Evolutionary conservation across 2,797 vertebrate genomes (phyloP).

Genomic region (Echeneis naucrates): DNA sequence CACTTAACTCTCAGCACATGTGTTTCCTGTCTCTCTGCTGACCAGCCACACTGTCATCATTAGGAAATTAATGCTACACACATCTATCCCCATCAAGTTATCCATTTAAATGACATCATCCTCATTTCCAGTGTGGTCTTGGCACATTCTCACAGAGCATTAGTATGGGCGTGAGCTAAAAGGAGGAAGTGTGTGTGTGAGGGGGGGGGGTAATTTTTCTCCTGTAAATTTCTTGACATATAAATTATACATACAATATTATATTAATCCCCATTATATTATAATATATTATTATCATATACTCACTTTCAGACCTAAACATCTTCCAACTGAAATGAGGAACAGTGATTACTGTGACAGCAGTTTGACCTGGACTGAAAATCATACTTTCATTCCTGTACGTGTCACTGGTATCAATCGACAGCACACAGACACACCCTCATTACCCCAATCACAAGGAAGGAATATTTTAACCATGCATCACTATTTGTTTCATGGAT

Average conservation of each 20-base stretch:
- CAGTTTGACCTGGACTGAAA: background rate
- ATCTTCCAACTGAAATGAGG: background rate
- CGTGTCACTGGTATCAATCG: constrained; percentile 24
- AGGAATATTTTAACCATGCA: background rate
- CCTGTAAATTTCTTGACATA: background rate
- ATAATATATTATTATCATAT: no score
- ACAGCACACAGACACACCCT: constrained; percentile 24
- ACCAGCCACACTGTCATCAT: constrained; percentile 41
- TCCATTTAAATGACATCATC: constrained; percentile 56
- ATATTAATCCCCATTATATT: no score
- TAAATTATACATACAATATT: no score
- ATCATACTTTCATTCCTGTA: constrained; percentile 41
- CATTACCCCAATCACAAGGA: background rate
- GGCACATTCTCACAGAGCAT: constrained; percentile 31
- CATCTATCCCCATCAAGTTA: constrained; percentile 29
- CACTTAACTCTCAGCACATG: constrained; percentile 1
- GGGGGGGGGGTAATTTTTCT: no score
- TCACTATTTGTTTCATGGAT: background rate
- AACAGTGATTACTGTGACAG: constrained; percentile 3
- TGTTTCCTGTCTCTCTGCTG: constrained; percentile 33
- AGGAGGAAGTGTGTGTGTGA: constrained; percentile 43
- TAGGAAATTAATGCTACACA: constrained; percentile 57
- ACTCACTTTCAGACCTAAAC: background rate
- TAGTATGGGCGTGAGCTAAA: constrained; percentile 57
- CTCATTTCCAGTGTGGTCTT: constrained; percentile 36